Evolutionary conservation across 2,888 invertebrate species (phyloP).

Genomic region (Folsomia candida): DNA sequence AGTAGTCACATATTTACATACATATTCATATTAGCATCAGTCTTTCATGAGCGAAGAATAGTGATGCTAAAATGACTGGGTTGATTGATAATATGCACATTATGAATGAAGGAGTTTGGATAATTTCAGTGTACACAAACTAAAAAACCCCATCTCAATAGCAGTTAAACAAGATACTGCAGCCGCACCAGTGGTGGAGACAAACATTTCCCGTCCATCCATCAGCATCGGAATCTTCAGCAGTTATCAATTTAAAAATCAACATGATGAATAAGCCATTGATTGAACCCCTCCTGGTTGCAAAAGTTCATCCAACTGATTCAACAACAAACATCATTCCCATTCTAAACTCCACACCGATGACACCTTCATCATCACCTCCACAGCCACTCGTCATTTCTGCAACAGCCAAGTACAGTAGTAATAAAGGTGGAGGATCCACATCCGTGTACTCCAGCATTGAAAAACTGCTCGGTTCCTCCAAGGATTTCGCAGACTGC

Average conservation of each 20-base stretch:
- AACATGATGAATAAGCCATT: slow-evolving; percentile 33
- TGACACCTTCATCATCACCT: slow-evolving; percentile 8
- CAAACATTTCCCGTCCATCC: neutral
- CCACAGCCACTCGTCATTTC: neutral
- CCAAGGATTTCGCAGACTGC: slow-evolving; percentile 6
- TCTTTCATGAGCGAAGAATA: no score
- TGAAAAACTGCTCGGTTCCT: slow-evolving; percentile 46
- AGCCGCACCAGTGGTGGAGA: neutral
- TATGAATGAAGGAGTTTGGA: no score
- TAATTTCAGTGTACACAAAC: no score
- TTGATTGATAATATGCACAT: no score
- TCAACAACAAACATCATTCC: slow-evolving; percentile 13
- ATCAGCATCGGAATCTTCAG: neutral
- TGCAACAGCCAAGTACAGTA: neutral
- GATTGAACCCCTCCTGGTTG: slow-evolving; percentile 12
- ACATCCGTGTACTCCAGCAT: slow-evolving; percentile 50
- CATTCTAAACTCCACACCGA: neutral
- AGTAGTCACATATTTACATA: no score
- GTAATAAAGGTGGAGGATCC: neutral
- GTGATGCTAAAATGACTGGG: no score
- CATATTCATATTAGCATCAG: no score
- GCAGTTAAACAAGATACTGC: neutral
- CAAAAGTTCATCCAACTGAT: slow-evolving; percentile 10
- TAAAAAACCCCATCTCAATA: neutral
- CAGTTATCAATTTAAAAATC: neutral